Evolutionary conservation across 2,888 invertebrate genomes (phyloP), one percentile per base, ranked within the genome.

Genomic region (Apodemia mormo): DNA sequence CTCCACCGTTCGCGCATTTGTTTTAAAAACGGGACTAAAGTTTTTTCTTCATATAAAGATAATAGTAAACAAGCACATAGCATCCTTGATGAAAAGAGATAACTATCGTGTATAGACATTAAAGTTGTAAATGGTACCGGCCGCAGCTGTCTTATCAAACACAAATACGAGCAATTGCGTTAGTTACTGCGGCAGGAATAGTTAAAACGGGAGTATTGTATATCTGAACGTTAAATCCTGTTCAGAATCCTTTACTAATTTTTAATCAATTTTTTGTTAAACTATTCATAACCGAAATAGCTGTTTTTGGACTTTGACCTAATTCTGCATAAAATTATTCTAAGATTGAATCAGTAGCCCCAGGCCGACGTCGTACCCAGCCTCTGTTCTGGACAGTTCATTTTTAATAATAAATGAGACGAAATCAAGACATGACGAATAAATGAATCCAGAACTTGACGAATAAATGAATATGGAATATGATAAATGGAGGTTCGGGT

Each of bases 361-460:
- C 81, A 80, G 85, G 85, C 86, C 85, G 85, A 85, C 84, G 89
- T 88, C 87, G 84, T 86, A 81, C 84, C 84, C 86, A 81, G 85
- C 82, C 82, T 87, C 90, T 94, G 93, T 84, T 88, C 79, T 80
- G 87, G 94, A 94, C 94, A 94, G 93, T 92, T 94, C 94, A 94
- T 94, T 94, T 94, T 94, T 93, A 94, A 93, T 94, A 94, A 93
- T 93, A 94, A 94, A 94, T 93, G 93, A 93, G 92, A 92, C 88
- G 93, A 93, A 94, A 94, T 94, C 93, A 93, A 93, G 93, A 93
- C 92, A 90, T 92, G 93, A 93, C 93, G 93, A 93, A 94, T 93
- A 94, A 94, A 94, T 94, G 94, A 94, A 93, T 93, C 93, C 92
- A 92, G 93, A 91, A 94, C 93, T 93, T 92, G 94, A 93, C 93